Conservation (phyloP, 1,140 invertebrate genomes). For the Ips typographus region DNA sequence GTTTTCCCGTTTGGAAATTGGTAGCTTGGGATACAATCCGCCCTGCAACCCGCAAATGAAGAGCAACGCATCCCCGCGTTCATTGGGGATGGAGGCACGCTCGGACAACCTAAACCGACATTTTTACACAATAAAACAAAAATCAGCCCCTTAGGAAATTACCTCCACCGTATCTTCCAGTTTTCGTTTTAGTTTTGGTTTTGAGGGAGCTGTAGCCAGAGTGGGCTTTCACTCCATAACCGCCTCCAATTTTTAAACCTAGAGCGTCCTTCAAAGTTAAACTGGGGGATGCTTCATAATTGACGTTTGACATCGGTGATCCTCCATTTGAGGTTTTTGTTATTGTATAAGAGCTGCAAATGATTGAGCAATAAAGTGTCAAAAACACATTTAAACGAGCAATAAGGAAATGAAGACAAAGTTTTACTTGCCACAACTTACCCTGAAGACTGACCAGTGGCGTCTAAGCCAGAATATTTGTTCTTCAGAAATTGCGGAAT, state of each 20-base stretch:
- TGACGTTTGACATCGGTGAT: no score
- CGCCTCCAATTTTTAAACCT: slow-evolving; percentile 1
- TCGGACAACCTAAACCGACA: slow-evolving; percentile 29
- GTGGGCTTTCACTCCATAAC: neutral
- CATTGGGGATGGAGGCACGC: slow-evolving; percentile 47
- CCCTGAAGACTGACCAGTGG: neutral
- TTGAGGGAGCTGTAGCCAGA: neutral
- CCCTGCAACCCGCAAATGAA: slow-evolving; percentile 56
- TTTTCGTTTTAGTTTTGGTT: slow-evolving; percentile 21
- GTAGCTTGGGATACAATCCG: slow-evolving; percentile 58
- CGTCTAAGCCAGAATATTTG: slow-evolving; percentile 14
- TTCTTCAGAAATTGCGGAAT: slow-evolving; percentile 21
- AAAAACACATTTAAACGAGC: neutral
- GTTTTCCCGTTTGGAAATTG: slow-evolving; percentile 62
- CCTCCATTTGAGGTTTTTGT: neutral
- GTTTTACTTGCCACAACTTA: neutral
- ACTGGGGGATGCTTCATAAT: neutral
- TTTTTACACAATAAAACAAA: neutral
- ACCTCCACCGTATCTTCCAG: slow-evolving; percentile 12
- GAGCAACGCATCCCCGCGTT: slow-evolving; percentile 55
- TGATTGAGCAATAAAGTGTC: neutral
- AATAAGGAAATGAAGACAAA: neutral
- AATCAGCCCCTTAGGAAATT: neutral
- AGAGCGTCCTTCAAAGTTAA: neutral
- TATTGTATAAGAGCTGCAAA: neutral